Base-by-base conservation (phyloP, 2,797 vertebrate genomes). In the Sphenopsis melanotis region DNA sequence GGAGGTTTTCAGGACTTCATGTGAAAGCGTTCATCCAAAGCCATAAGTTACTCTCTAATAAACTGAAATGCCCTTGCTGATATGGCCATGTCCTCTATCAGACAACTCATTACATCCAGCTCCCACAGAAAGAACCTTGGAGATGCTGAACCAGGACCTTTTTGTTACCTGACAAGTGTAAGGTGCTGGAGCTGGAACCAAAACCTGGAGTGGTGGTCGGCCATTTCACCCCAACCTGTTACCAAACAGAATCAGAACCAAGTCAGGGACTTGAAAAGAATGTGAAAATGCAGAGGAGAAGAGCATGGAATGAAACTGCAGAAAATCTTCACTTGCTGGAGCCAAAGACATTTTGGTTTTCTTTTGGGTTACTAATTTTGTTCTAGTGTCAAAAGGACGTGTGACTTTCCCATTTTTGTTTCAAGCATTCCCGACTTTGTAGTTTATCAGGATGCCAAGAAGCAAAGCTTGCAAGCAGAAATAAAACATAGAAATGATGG, bases 401-500 rank as follows among this genome's bases (percentile, higher is more conserved):
- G 18, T 77, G 61, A 29, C 46, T 83, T 95, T 80, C 19, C 24
- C 36, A 39, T 56, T 94, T 90, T 83, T 46, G 63, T 90, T 93
- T 95, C 66, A 88, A 89, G 18, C 36, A n/a, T 59, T 91, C 61
- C 32, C 95, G 87, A 85, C 59, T 52, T 29, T 21, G 64, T 72
- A 89, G 74, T 95, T 92, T 85, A 87, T 93, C 83, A 83, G 46
- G 44, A 93, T 89, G 87, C 70, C 91, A 91, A 64, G 26, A 8
- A 6, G 61, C 82, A 93, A 93, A 89, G 41, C 61, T 91, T 93
- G 37, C 7, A 30, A 89, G 55, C 47, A 68, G 80, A 96, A 92
- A 92, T 89, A 92, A 97, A 94, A 90, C 27, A 91, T 2, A 42
- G 44, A 89, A 71, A 95, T 89, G 41, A 87, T 66, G 37, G 83